Conservation (phyloP, 2,113 vertebrate species). For the Cynoglossus semilaevis region DNA sequence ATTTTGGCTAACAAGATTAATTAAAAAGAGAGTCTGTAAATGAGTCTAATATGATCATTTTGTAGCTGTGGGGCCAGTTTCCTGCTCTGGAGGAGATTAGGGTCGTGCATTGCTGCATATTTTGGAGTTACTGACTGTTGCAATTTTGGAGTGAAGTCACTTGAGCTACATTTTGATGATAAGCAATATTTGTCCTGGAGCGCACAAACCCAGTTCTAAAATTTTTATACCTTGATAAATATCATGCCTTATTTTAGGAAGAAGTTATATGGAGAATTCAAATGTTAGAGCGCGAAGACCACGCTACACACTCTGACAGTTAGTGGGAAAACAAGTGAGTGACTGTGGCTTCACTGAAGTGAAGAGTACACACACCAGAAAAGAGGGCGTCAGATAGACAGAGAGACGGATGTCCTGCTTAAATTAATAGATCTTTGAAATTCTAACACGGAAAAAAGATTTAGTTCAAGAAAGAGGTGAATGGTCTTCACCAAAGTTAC, state of each 20-base stretch:
- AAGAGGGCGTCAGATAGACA: too few relatives aligned
- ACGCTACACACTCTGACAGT: slow-evolving; percentile 21
- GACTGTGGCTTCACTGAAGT: not conserved
- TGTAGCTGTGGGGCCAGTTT: slow-evolving; percentile 20
- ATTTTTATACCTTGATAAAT: slow-evolving; percentile 8
- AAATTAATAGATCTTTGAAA: too few relatives aligned
- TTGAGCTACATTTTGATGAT: slow-evolving; percentile 41
- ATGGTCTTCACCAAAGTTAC: too few relatives aligned
- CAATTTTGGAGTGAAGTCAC: slow-evolving; percentile 51
- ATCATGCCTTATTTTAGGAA: slow-evolving; percentile 22
- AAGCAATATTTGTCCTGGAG: slow-evolving; percentile 48
- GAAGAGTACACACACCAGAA: too few relatives aligned
- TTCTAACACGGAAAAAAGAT: too few relatives aligned
- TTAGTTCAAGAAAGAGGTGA: too few relatives aligned
- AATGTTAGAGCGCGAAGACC: not conserved
- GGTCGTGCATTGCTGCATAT: slow-evolving; percentile 28
- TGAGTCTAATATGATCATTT: slow-evolving; percentile 52
- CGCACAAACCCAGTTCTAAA: slow-evolving; percentile 5
- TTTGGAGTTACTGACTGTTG: slow-evolving; percentile 37
- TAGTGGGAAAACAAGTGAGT: slow-evolving; percentile 22
- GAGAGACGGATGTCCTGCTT: too few relatives aligned
- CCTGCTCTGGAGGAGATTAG: slow-evolving; percentile 40
- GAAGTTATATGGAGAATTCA: slow-evolving; percentile 8
- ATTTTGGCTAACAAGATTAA: slow-evolving; percentile 61
- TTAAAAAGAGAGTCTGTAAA: slow-evolving; percentile 60